Evolutionary conservation across 2,797 vertebrate genomes (phyloP).

Genomic region (Columba guinea): DNA sequence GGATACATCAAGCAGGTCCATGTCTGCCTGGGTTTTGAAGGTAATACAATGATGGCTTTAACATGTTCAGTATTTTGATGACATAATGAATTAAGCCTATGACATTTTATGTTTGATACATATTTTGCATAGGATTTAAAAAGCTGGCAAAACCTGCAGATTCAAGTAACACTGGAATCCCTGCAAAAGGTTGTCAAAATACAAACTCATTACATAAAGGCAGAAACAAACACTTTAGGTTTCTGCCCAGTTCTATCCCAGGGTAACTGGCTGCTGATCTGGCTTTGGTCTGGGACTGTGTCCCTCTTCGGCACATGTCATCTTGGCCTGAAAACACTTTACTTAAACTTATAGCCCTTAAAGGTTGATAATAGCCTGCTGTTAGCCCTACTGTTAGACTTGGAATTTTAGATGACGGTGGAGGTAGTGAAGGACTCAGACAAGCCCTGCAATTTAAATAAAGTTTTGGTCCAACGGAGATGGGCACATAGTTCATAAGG

Average conservation of each 20-base stretch:
- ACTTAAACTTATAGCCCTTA: neutral
- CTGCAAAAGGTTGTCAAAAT: neutral
- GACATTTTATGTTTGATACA: neutral
- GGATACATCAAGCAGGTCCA: neutral
- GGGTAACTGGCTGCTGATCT: neutral
- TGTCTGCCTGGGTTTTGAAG: neutral
- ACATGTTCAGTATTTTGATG: neutral
- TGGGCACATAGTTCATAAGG: neutral
- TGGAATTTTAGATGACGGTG: neutral
- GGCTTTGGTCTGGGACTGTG: neutral
- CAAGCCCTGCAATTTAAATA: neutral
- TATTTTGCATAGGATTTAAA: neutral
- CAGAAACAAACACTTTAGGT: neutral
- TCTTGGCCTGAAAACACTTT: neutral
- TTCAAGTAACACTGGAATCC: neutral
- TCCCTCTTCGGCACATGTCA: neutral
- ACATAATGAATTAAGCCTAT: neutral
- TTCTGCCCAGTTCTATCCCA: neutral
- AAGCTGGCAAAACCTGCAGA: neutral
- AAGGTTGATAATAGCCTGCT: neutral
- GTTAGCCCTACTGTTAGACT: neutral
- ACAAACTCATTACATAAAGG: neutral
- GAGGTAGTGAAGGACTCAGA: neutral
- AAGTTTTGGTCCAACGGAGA: neutral
- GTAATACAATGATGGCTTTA: neutral